A percentile compares a stretch with the other conserved stretches of the same genome.
Evolutionary conservation across 2,797 vertebrate genomes (phyloP).

Genomic region (Sciurus vulgaris): DNA sequence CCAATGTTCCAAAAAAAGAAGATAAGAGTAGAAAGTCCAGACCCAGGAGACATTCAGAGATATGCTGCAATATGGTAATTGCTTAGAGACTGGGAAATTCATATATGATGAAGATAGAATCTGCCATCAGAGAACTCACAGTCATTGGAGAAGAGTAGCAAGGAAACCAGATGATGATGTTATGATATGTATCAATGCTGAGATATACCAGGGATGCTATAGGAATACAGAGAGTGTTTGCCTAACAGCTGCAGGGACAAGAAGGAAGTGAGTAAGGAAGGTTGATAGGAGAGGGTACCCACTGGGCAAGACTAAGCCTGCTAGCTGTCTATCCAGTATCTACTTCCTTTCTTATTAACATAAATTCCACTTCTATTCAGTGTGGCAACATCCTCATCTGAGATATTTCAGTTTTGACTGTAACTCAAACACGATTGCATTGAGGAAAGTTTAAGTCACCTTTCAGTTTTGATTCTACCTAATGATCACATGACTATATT

Average conservation of each 20-base stretch:
- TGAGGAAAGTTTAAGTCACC: no score
- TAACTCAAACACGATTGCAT: no score
- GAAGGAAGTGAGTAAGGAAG: background rate
- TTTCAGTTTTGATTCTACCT: background rate
- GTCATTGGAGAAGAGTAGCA: background rate
- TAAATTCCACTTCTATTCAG: background rate
- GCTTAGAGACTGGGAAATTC: constrained; percentile 22
- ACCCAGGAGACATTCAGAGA: constrained; percentile 36
- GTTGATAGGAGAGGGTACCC: background rate
- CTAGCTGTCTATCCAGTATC: background rate
- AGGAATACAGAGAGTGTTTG: background rate
- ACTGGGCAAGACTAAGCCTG: background rate
- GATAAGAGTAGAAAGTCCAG: constrained; percentile 41
- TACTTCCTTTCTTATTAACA: background rate
- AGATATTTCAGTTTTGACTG: background rate
- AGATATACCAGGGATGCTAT: accelerated
- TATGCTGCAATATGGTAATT: background rate
- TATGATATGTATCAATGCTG: background rate
- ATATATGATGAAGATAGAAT: background rate
- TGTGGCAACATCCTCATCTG: background rate
- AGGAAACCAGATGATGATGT: background rate
- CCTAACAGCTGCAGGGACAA: background rate
- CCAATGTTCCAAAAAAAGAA: constrained; percentile 58
- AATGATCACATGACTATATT: background rate
- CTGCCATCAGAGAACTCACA: background rate